Percentiles rank a stretch among this genome's conserved stretches.
Evolutionary conservation across 92 coral and sea anemone species (phyloP).

Genomic region (Siderastrea radians): DNA sequence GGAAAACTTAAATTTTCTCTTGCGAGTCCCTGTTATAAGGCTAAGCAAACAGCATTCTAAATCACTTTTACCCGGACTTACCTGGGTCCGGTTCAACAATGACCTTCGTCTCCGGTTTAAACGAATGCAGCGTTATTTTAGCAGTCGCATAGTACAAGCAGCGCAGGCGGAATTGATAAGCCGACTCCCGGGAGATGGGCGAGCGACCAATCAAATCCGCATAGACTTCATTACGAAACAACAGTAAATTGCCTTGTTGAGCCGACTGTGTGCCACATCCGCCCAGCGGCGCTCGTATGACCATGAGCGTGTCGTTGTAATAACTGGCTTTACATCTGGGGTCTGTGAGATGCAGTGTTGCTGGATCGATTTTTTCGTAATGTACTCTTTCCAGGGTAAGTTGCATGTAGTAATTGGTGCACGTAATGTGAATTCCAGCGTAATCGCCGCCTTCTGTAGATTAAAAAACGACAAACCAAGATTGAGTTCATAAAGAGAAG

Average conservation of each 20-base stretch:
- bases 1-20: neutral
- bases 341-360: slow-evolving; percentile 68
- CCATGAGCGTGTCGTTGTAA: slow-evolving; percentile 69
- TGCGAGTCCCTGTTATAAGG: neutral
- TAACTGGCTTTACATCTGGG: slow-evolving; percentile 47
- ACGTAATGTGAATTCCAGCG: slow-evolving; percentile 56
- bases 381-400: slow-evolving; percentile 55
- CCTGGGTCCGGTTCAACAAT: slow-evolving; percentile 67
- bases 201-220: slow-evolving; percentile 66
- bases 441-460: slow-evolving; percentile 24
- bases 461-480: neutral
- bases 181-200: slow-evolving; percentile 74
- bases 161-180: slow-evolving; percentile 69
- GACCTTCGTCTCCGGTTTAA: slow-evolving; percentile 68
- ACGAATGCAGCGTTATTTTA: slow-evolving; percentile 68
- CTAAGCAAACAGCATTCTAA: neutral
- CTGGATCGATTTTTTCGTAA: slow-evolving; percentile 77
- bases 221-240: slow-evolving; percentile 70
- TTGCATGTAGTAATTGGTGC: slow-evolving; percentile 69
- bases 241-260: slow-evolving; percentile 52
- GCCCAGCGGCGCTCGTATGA: slow-evolving; percentile 84
- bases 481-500: neutral
- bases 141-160: slow-evolving; percentile 84
- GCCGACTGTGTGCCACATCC: slow-evolving; percentile 66
- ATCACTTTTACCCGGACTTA: neutral